phyloP scores from a whole-genome alignment of 2,113 vertebrate genomes.

The Ploceus nigricollis region DNA sequence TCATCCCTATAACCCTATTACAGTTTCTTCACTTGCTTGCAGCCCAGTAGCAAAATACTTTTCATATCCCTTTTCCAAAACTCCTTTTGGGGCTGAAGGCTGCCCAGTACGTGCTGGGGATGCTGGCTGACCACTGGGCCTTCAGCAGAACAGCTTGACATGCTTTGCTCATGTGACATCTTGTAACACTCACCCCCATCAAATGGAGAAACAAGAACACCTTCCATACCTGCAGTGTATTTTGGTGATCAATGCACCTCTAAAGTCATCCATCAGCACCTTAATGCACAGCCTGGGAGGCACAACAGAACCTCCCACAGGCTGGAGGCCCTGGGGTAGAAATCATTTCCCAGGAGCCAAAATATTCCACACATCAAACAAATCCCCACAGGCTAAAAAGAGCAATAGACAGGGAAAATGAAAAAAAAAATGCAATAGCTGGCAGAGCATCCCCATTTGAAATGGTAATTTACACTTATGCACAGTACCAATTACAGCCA shows the following conservation, averaged over 20 bases:
- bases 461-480: constrained; percentile 23
- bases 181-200: not conserved
- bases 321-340: not conserved
- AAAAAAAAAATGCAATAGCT: not conserved
- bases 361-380: not conserved
- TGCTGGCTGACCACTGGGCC: not conserved
- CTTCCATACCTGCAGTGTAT: not conserved
- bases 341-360: not conserved
- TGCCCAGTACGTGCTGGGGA: not conserved
- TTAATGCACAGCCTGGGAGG: not conserved
- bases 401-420: not conserved
- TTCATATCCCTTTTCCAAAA: not conserved
- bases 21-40: not conserved
- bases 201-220: not conserved
- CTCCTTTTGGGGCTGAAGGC: not conserved
- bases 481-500: constrained; percentile 17
- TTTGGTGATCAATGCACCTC: not conserved
- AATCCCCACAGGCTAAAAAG: not conserved
- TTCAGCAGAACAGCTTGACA: not conserved
- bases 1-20: not conserved
- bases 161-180: not conserved
- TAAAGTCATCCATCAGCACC: not conserved
- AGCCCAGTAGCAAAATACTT: not conserved
- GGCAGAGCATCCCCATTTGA: not conserved
- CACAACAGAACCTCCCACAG: not conserved